phyloP scores from a whole-genome alignment of 2,888 invertebrate species.

The Tipula helvola region DNA sequence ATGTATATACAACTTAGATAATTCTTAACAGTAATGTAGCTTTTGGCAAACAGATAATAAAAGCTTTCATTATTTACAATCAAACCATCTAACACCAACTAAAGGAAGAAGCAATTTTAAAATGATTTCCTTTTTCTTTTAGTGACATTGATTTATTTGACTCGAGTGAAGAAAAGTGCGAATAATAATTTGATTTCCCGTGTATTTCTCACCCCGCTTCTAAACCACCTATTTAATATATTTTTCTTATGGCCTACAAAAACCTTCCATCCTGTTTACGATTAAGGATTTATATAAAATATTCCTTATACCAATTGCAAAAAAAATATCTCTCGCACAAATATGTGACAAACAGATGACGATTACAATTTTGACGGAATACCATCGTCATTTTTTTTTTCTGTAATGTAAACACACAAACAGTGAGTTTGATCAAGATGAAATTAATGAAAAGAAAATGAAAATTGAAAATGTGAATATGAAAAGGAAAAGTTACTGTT shows the following conservation, averaged over 20 bases:
- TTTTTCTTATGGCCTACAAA: background rate
- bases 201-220: background rate
- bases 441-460: background rate
- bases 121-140: background rate
- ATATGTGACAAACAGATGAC: background rate
- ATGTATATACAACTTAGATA: background rate
- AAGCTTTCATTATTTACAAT: background rate
- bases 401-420: background rate
- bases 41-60: background rate
- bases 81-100: background rate
- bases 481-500: background rate
- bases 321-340: background rate
- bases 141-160: background rate
- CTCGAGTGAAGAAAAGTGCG: background rate
- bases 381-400: background rate
- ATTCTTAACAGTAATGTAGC: background rate
- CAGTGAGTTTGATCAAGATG: background rate
- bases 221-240: background rate
- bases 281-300: background rate
- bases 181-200: background rate
- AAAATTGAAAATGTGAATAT: background rate
- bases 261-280: background rate
- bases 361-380: background rate
- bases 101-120: background rate
- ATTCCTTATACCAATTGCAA: background rate